These are phyloP conservation scores for Peucedramus taeniatus DNA, from an alignment of 2,113 vertebrate genomes.

Conservation along the genomic window DNA sequence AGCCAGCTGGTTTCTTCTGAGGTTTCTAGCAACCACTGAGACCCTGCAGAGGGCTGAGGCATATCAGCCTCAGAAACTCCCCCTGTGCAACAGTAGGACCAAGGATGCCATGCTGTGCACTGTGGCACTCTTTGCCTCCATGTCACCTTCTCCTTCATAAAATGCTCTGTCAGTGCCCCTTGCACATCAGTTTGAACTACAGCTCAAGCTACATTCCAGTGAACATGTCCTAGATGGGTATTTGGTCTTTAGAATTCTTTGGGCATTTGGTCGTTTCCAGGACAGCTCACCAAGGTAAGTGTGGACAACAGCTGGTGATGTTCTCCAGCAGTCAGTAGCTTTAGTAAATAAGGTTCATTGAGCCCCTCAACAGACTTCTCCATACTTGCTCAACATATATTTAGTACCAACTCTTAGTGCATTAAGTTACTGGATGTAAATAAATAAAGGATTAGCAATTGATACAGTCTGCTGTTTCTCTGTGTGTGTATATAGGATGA, in stretches of 20 bases:
- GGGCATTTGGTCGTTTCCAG: background rate
- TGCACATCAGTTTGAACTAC: background rate
- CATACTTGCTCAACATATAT: background rate
- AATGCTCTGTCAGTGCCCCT: background rate
- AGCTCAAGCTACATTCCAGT: background rate
- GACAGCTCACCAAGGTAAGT: background rate
- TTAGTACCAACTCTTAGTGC: background rate
- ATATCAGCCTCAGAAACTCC: background rate
- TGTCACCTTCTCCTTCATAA: background rate
- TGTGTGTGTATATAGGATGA: conserved; percentile 74
- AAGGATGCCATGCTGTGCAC: rapidly evolving
- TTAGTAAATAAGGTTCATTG: background rate
- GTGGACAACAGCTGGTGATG: background rate
- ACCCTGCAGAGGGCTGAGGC: background rate
- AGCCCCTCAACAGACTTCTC: background rate
- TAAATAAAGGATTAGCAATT: background rate
- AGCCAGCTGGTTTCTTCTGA: background rate
- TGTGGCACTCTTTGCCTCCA: rapidly evolving
- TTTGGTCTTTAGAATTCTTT: background rate
- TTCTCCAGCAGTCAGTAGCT: background rate
- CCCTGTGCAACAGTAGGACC: background rate
- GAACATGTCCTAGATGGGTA: rapidly evolving
- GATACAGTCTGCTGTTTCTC: conserved; percentile 29
- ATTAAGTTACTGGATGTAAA: background rate
- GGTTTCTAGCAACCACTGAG: background rate